These are phyloP conservation scores for Gonocerus acuteangulatus DNA, from an alignment of 2,888 invertebrate genomes.

Conservation along the genomic window DNA sequence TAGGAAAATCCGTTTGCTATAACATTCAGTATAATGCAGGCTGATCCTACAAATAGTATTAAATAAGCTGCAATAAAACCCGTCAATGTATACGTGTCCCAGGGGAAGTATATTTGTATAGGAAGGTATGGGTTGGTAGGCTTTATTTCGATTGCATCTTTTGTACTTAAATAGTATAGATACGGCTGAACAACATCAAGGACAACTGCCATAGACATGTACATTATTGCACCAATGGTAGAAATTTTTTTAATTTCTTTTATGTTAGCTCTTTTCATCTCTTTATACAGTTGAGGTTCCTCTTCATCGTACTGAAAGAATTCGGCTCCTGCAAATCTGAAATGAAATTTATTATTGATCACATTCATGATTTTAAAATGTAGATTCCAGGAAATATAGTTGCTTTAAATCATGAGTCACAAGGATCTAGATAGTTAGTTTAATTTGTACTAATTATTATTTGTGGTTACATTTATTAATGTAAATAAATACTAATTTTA, in stretches of 20 bases:
- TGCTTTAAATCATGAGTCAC: no score
- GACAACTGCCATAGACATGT: neutral
- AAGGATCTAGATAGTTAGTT: no score
- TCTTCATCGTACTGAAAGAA: neutral
- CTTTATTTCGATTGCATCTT: neutral
- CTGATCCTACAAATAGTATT: neutral
- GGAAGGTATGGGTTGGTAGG: neutral
- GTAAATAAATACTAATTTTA: no score
- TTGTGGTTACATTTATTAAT: no score
- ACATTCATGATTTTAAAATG: no score
- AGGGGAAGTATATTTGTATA: neutral
- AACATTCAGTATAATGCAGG: neutral
- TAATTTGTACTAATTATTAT: no score
- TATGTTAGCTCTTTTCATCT: neutral
- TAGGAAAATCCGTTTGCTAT: neutral
- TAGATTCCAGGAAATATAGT: no score
- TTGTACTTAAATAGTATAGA: neutral
- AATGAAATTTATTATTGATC: no score
- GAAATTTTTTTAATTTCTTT: neutral
- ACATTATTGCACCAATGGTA: neutral
- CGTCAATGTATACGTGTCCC: neutral
- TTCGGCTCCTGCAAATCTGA: neutral
- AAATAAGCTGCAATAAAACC: neutral
- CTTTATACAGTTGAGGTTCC: neutral
- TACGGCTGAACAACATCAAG: neutral